phyloP scores from a whole-genome alignment of 2,797 vertebrate genomes.

The Cuniculus paca region DNA sequence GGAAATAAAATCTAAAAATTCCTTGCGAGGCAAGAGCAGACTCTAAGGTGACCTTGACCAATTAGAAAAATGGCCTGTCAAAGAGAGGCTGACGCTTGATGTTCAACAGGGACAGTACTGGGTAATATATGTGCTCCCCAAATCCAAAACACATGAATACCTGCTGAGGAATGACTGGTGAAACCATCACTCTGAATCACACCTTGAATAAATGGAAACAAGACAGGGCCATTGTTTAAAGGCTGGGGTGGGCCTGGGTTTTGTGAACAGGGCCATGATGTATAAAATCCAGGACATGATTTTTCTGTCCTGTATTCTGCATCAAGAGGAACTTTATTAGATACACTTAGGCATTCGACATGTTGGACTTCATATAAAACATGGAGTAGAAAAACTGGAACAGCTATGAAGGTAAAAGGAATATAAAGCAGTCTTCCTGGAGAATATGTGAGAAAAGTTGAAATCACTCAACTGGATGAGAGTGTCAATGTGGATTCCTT shows the following conservation, averaged over 20 bases:
- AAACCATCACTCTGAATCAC: slow-evolving; percentile 80
- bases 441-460: slow-evolving; percentile 42
- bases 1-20: slow-evolving; percentile 78
- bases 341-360: background rate
- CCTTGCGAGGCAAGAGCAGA: slow-evolving; percentile 65
- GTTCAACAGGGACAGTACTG: slow-evolving; percentile 77
- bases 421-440: slow-evolving; percentile 35
- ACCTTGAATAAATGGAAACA: slow-evolving; percentile 82
- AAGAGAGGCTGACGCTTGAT: slow-evolving; percentile 81
- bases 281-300: slow-evolving; percentile 62
- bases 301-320: slow-evolving; percentile 58
- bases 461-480: slow-evolving; percentile 46
- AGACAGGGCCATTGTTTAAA: slow-evolving; percentile 74
- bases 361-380: slow-evolving; percentile 64
- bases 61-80: slow-evolving; percentile 82
- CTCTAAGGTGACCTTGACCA: slow-evolving; percentile 79
- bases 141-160: slow-evolving; percentile 83
- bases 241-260: slow-evolving; percentile 53
- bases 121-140: slow-evolving; percentile 70
- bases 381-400: slow-evolving; percentile 54
- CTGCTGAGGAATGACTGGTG: slow-evolving; percentile 79
- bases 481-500: background rate
- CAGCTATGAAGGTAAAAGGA: slow-evolving; percentile 50
- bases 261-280: slow-evolving; percentile 64
- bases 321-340: slow-evolving; percentile 69